phyloP scores from a whole-genome alignment of 37 sponge, comb jelly and placozoan genomes.

The Hormiphora californensis region DNA sequence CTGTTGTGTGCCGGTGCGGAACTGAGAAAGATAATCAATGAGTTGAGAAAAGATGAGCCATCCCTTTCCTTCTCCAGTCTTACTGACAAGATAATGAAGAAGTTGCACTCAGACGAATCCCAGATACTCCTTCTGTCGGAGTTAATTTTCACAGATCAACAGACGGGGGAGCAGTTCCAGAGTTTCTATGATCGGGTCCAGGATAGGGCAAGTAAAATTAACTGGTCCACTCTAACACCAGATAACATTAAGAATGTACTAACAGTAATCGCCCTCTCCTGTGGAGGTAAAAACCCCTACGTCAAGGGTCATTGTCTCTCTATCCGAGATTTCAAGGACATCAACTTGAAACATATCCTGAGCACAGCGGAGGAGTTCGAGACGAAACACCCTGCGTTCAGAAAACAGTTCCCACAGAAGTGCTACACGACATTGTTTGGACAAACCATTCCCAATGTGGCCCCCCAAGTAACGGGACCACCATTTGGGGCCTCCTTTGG shows the following conservation, averaged over 20 bases:
- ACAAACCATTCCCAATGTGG: too few relatives aligned
- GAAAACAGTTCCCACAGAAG: background rate
- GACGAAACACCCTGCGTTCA: background rate
- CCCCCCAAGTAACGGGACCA: too few relatives aligned
- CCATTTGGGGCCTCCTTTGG: background rate
- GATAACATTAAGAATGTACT: conserved; percentile 21
- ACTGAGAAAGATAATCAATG: background rate
- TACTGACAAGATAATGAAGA: background rate
- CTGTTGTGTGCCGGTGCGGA: background rate
- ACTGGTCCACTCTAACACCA: background rate
- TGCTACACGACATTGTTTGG: too few relatives aligned
- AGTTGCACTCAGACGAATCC: background rate
- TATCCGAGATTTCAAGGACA: background rate
- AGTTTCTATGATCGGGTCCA: background rate
- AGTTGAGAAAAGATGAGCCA: background rate
- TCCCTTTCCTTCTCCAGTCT: background rate
- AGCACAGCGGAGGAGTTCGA: conserved; percentile 32
- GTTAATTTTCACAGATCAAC: background rate
- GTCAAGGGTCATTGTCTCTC: conserved; percentile 41
- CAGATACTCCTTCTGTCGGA: background rate
- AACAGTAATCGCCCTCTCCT: background rate
- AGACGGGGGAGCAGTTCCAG: background rate
- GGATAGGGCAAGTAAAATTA: background rate
- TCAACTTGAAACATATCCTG: conserved; percentile 2
- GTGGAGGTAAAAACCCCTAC: background rate